Evolutionary conservation across 2,797 vertebrate genomes (phyloP).

Genomic region (Tympanoctomys barrerae): DNA sequence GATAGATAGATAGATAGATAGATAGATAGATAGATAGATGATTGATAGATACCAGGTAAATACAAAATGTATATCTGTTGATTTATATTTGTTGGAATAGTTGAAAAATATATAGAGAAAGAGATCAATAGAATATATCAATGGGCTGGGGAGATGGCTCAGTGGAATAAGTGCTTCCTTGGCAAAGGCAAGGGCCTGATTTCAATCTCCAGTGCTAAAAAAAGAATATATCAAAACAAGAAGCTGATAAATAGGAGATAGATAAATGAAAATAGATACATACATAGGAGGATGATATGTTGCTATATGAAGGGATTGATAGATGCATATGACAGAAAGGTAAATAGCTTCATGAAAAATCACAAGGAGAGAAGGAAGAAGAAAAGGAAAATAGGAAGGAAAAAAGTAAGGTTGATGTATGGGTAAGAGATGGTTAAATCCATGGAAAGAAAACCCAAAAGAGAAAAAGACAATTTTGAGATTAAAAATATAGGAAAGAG

Average conservation of each 20-base stretch:
- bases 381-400: background rate
- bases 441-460: background rate
- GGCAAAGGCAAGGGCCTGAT: too few species aligned
- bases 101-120: background rate
- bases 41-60: background rate
- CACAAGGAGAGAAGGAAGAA: background rate
- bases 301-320: background rate
- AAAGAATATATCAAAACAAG: background rate
- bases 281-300: background rate
- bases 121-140: background rate
- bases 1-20: too few species aligned
- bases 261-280: background rate
- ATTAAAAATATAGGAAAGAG: background rate
- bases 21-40: background rate
- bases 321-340: background rate
- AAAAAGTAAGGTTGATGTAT: background rate
- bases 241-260: background rate
- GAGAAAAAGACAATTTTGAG: background rate
- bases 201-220: too few species aligned
- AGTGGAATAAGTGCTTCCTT: too few species aligned
- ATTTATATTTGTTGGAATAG: background rate
- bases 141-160: too few species aligned
- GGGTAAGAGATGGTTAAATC: background rate
- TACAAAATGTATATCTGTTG: background rate
- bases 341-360: accelerated